Base-by-base conservation (phyloP, 2,888 invertebrate species). In the Apamea anceps region DNA sequence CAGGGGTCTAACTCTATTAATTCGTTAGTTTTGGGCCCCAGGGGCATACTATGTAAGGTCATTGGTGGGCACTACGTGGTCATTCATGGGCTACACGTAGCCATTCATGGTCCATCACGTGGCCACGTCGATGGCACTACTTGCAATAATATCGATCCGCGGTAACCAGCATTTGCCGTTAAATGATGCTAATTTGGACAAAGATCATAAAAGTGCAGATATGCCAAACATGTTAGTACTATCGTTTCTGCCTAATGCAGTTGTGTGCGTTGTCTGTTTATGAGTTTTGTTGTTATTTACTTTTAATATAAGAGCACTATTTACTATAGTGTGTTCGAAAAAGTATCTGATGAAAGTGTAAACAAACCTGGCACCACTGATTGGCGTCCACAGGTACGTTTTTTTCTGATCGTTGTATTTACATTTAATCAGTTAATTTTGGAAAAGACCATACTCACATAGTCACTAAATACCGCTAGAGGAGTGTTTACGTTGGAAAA, bases 131-230 rank as follows among this genome's bases (percentile, higher is more conserved):
- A 66, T 68, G 65, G 72, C 32, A 45, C 37, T 51, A 25, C 68
- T 73, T 76, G 77, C 85, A 78, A 76, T 79, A 75, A 77, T 81
- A 84, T 80, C 86, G 82, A 82, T 79, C 77, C 75, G 48, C 72
- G 57, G 60, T 75, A 68, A 85, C 85, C 77, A 88, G 83, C 85
- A 86, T 90, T 90, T 89, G 92, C 92, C 91, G 92, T 91, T 93
- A 92, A 93, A 90, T 88, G 85, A 84, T 90, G 88, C 79, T 91
- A 88, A 91, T 91, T 90, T 86, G 80, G 48, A 42, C 92, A 92
- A 66, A 87, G 90, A 90, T 12, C 82, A 85, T 70, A 62, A 12
- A 18, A 25, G 12, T 57, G 28, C 10, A 83, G 85, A 89, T 37
- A 45, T 37, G 66, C 0, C n/a, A 42, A 54, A 4, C 48, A 2